Conservation (phyloP, 1,140 invertebrate species). For the Drosophila arizonae region DNA sequence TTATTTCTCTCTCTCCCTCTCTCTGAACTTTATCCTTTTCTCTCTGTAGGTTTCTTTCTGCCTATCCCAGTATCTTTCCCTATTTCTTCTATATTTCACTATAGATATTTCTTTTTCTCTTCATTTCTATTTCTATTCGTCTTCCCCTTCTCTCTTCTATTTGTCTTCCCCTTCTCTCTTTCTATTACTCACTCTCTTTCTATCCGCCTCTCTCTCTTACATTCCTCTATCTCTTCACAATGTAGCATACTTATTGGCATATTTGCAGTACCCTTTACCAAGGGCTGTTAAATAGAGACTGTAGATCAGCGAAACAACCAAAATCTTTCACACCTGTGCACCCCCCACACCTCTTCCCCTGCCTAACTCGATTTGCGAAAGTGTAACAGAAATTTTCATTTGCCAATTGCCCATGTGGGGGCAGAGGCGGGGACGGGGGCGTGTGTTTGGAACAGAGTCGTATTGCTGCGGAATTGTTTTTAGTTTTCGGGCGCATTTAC, state of each 20-base stretch:
- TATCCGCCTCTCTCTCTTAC: not conserved
- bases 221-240: not conserved
- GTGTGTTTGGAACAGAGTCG: not conserved
- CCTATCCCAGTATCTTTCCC: not conserved
- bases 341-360: too few relatives aligned
- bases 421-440: not conserved
- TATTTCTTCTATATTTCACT: not conserved
- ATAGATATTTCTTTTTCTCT: not conserved
- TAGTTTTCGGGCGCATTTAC: conserved; percentile 65
- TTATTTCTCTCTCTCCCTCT: too few relatives aligned
- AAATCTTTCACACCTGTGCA: too few relatives aligned
- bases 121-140: not conserved
- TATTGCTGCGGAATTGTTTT: conserved; percentile 47
- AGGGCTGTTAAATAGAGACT: conserved; percentile 6
- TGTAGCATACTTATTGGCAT: too few relatives aligned
- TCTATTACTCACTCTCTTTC: too few relatives aligned
- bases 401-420: conserved; percentile 1
- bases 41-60: not conserved
- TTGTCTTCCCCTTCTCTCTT: not conserved
- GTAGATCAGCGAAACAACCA: not conserved
- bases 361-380: not conserved
- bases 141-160: not conserved
- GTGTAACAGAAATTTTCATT: not conserved
- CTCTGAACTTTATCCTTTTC: not conserved
- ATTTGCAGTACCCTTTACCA: too few relatives aligned